Percentiles rank a stretch among this genome's conserved stretches.
Evolutionary conservation across 2,113 vertebrate species (phyloP).

Genomic region (Thamnaconus septentrionalis): DNA sequence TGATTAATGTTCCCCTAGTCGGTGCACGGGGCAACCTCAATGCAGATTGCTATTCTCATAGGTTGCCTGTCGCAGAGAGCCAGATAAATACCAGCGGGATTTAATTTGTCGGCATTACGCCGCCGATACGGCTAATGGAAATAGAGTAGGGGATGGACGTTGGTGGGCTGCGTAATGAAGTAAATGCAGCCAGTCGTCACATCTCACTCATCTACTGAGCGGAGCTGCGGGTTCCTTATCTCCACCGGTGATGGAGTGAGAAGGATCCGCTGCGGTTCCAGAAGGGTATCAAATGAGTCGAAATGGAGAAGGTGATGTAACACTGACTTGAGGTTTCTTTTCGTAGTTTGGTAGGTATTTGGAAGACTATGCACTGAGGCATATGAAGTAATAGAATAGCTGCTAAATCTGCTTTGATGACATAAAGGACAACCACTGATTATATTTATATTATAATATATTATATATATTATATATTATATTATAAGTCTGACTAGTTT

Average conservation of each 20-base stretch:
- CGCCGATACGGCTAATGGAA: constrained; percentile 17
- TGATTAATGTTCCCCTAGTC: constrained; percentile 29
- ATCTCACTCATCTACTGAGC: constrained; percentile 51
- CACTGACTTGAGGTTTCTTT: not conserved
- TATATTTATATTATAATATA: too few species aligned
- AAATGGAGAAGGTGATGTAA: not conserved
- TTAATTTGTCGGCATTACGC: constrained; percentile 16
- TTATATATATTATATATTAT: too few species aligned
- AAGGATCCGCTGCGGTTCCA: constrained; percentile 14
- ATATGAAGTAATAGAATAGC: too few species aligned
- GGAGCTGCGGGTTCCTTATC: constrained; percentile 46
- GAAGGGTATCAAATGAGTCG: constrained; percentile 31
- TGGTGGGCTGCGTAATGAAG: constrained; percentile 44
- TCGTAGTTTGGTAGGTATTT: too few species aligned
- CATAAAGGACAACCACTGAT: too few species aligned
- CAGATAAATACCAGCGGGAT: constrained; percentile 1
- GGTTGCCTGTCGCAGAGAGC: constrained; percentile 4
- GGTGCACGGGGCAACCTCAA: constrained; percentile 4
- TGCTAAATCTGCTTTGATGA: too few species aligned
- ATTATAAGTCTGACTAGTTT: too few species aligned
- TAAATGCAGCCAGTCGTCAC: constrained; percentile 41
- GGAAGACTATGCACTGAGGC: too few species aligned
- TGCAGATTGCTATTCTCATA: constrained; percentile 12
- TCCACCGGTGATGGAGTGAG: constrained; percentile 28
- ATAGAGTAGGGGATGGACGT: constrained; percentile 7